Percentiles rank a stretch among this genome's conserved stretches.
Evolutionary conservation across 2,113 vertebrate species (phyloP).

Genomic region (Acanthisitta chloris): DNA sequence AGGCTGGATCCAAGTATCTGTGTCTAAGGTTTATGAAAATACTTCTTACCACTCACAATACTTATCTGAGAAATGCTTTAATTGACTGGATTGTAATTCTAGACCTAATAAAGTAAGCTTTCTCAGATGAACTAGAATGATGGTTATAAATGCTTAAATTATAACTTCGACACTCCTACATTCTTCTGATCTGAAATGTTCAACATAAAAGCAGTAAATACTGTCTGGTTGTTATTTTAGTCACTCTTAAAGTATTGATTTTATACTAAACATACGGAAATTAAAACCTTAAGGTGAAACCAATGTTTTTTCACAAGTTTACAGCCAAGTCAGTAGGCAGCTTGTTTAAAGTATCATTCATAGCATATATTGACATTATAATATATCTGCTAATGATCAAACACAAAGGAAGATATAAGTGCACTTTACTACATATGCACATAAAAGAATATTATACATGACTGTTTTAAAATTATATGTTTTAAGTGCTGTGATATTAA

Average conservation of each 20-base stretch:
- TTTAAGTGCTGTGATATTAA: conserved; percentile 59
- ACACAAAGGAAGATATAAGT: conserved; percentile 49
- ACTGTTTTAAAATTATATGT: conserved; percentile 37
- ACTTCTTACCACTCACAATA: not conserved
- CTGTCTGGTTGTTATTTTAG: conserved; percentile 59
- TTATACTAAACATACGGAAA: conserved; percentile 58
- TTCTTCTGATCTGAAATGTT: conserved; percentile 19
- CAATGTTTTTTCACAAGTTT: conserved; percentile 63
- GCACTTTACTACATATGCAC: conserved; percentile 16
- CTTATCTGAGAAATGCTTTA: conserved; percentile 23
- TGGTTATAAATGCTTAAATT: conserved; percentile 54
- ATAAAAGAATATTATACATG: conserved; percentile 48
- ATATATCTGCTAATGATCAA: conserved; percentile 51
- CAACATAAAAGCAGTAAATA: conserved; percentile 58
- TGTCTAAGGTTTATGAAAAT: not conserved
- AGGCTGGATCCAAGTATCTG: not conserved
- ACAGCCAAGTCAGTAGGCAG: conserved; percentile 44
- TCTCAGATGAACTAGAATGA: conserved; percentile 22
- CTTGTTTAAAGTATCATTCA: conserved; percentile 55
- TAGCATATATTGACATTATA: conserved; percentile 46
- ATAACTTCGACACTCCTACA: not conserved
- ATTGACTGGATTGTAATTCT: conserved; percentile 28
- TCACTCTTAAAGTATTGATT: conserved; percentile 65
- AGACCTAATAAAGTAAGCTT: conserved; percentile 26
- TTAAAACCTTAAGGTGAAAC: conserved; percentile 66